A percentile compares a stretch with the other conserved stretches of the same genome.
phyloP scores from a whole-genome alignment of 1,140 invertebrate genomes.

The Drosophila nannoptera region DNA sequence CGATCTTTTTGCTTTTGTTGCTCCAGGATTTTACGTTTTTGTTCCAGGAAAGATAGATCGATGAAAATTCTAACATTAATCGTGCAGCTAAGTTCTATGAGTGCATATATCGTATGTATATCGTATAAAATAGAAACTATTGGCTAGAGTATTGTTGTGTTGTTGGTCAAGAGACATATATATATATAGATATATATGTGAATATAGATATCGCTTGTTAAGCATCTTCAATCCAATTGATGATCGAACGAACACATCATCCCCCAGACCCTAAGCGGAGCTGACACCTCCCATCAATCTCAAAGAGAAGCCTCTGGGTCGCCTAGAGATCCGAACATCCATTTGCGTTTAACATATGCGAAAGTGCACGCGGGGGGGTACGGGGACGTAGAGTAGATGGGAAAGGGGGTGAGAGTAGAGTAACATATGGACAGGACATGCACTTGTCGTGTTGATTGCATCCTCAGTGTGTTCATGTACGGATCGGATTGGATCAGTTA shows the following conservation, averaged over 20 bases:
- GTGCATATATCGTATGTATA: conserved; percentile 46
- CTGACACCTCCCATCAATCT: no score
- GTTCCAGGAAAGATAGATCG: conserved; percentile 88
- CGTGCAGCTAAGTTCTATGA: conserved; percentile 77
- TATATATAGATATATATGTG: background rate
- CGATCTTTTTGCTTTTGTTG: conserved; percentile 80
- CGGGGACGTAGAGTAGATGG: no score
- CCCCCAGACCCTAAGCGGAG: no score
- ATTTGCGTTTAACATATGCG: no score
- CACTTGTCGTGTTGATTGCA: conserved; percentile 30
- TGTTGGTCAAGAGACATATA: conserved; percentile 4
- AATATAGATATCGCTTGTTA: conserved; percentile 11
- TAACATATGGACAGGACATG: conserved; percentile 55
- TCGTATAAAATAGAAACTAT: background rate
- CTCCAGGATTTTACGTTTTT: conserved; percentile 85
- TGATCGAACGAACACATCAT: background rate
- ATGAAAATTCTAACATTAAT: conserved; percentile 84
- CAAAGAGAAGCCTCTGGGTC: no score
- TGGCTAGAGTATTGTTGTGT: conserved; percentile 40
- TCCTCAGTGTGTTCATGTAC: conserved; percentile 18
- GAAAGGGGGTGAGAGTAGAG: background rate
- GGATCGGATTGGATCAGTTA: conserved; percentile 31
- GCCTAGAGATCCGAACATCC: no score
- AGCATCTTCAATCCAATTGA: conserved; percentile 27
- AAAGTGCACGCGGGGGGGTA: no score